Evolutionary conservation across 2,888 invertebrate species (phyloP).

Genomic region (Eulithis prunata): DNA sequence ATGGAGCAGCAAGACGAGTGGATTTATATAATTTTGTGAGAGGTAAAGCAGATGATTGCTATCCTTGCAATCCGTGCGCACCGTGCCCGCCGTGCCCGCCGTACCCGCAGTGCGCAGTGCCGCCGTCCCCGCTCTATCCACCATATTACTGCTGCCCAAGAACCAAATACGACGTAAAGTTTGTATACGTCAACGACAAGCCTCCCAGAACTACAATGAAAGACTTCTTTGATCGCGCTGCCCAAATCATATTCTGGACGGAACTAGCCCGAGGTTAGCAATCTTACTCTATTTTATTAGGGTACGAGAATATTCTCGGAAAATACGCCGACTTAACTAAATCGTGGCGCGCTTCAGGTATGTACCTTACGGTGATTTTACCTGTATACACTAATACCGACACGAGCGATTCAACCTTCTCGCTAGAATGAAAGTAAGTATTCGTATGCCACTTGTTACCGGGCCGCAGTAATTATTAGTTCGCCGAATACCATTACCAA

Average conservation of each 20-base stretch:
- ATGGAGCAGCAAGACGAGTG: background rate
- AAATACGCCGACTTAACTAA: conserved; percentile 44
- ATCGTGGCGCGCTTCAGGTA: conserved; percentile 43
- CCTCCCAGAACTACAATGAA: conserved; percentile 84
- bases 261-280: conserved; percentile 89
- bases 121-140: conserved; percentile 47
- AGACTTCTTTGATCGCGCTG: conserved; percentile 90
- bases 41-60: conserved; percentile 15
- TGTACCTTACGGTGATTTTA: conserved; percentile 40
- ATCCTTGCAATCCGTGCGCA: conserved; percentile 30
- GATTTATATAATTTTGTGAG: conserved; percentile 4
- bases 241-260: conserved; percentile 87
- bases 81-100: conserved; percentile 35
- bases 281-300: conserved; percentile 42
- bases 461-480: conserved; percentile 25
- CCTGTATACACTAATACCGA: conserved; percentile 35
- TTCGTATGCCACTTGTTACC: conserved; percentile 19
- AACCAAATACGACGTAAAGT: conserved; percentile 65
- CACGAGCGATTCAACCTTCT: conserved; percentile 40
- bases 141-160: conserved; percentile 62
- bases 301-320: conserved; percentile 41
- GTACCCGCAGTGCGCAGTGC: conserved; percentile 30
- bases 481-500: conserved; percentile 18
- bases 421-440: conserved; percentile 39
- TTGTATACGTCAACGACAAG: conserved; percentile 85